phyloP scores from a whole-genome alignment of 2,888 invertebrate species.

The Apamea monoglypha region DNA sequence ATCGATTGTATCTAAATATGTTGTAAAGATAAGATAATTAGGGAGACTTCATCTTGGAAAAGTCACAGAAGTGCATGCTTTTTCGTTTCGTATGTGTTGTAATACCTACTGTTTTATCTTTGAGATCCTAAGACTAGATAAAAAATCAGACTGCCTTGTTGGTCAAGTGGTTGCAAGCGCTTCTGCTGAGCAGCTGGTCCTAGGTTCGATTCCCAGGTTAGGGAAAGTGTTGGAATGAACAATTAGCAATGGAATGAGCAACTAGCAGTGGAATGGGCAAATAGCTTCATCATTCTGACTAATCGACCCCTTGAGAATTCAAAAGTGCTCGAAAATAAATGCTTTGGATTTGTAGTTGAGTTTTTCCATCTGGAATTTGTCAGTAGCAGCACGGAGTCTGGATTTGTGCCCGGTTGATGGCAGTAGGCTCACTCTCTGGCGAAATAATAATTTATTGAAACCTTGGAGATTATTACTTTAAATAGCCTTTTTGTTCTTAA shows the following conservation, averaged over 20 bases:
- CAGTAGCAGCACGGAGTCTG: background rate
- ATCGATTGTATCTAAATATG: slow-evolving; percentile 26
- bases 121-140: background rate
- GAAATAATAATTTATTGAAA: background rate
- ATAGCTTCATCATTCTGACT: background rate
- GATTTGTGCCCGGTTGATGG: background rate
- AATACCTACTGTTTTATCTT: slow-evolving; percentile 13
- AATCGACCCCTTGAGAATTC: background rate
- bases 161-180: background rate
- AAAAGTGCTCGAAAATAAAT: background rate
- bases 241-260: background rate
- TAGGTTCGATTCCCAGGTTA: background rate
- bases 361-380: background rate
- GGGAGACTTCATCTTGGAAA: slow-evolving; percentile 15
- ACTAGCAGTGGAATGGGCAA: background rate
- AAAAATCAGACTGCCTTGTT: background rate
- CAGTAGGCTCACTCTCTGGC: background rate
- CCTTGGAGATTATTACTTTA: background rate
- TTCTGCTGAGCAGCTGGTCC: background rate
- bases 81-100: background rate
- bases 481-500: background rate
- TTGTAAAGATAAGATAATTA: slow-evolving; percentile 14
- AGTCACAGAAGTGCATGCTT: slow-evolving; percentile 17
- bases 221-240: background rate
- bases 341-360: background rate